Base-by-base conservation (phyloP, 2,113 vertebrate species). In the Melanocharis versteri region DNA sequence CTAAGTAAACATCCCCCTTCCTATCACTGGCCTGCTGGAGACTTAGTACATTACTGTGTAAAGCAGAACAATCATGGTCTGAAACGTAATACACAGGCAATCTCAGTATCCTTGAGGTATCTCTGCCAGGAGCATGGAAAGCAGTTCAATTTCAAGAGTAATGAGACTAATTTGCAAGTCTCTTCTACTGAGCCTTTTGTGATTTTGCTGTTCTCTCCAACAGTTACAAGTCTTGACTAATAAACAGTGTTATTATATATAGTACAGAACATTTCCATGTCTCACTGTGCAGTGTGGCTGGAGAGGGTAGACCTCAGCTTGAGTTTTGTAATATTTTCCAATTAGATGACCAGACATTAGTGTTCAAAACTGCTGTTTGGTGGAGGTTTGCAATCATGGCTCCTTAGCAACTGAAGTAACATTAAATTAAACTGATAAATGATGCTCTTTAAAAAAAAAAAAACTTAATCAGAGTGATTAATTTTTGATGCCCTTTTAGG, bases 381-480 rank as follows among this genome's bases (percentile, higher is more conserved):
- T 68, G 60, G 62, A 92, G 79, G 54, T 94, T 96, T 92, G 94
- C 71, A 97, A 82, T 88, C 65, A 75, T 45, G 31, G 81, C 90
- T 97, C 91, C 90, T 96, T 93, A 96, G 91, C 88, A 61, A 37
- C 95, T 94, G 96, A 96, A 97, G 69, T 92, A 96, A 97, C 15
- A 47, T 93, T 97, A 97, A 96, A 96, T 97, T 96, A 95, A 96
- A 96, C 80, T 97, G 96, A 97, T 97, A 96, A 97, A 97, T 96
- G 94, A 77, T 96, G 75, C 71, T 93, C 87, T n/a, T n/a, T 86
- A 51, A 97, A 96, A 83, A 57, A 97, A 96, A 37, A 97, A 45
- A 80, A 95, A 86, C 84, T 93, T 96, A 85, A 87, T 71, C 93
- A 93, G 94, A 94, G 87, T 95, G 94, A 98, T 97, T 97, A 97